Evolutionary conservation across 2,797 vertebrate genomes (phyloP), one percentile per base, ranked within the genome.

Genomic region (Synanceia verrucosa): DNA sequence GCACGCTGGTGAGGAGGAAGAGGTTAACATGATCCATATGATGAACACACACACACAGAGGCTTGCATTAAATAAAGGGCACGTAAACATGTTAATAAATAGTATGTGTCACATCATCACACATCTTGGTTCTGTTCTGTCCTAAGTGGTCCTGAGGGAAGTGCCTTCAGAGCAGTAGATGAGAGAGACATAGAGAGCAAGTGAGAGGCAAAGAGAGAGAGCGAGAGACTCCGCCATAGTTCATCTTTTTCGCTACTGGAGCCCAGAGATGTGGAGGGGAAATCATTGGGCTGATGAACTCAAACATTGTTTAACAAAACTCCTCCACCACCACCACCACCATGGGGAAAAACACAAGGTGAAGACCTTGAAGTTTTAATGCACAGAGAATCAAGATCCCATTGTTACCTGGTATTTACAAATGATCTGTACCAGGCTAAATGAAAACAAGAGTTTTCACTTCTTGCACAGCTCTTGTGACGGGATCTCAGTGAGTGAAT

Each of bases 261-360:
- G 65, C 70, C 56, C 62, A 48, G 29, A 24, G 74, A 61, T 48
- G 73, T 41, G 46, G 62, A 51, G 62, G 55, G 66, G 36, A 46
- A 59, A 43, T 73, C 53, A 21, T 19, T 24, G 56, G 28, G 43
- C 66, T 52, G 47, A 88, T 74, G 77, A 83, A 90, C n/a, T 90
- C 74, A 31, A 83, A 84, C 46, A 82, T 83, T 87, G 76, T 86
- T 83, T 78, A 83, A 82, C 34, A 61, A 31, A 63, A 80, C 23
- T 39, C 26, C 21, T 44, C 10, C 23, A 12, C 21, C 61, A 41
- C 12, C 56, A 10, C 24, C 5, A 6, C 16, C 21, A 37, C 21
- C 26, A 26, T 5, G 24, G 11, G 21, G 19, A 33, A n/a, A 16
- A 53, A 69, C 23, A 58, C 28, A 72, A 41, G 23, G 9, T 21